phyloP scores from a whole-genome alignment of 1,140 invertebrate species.

The Eurosta solidaginis region DNA sequence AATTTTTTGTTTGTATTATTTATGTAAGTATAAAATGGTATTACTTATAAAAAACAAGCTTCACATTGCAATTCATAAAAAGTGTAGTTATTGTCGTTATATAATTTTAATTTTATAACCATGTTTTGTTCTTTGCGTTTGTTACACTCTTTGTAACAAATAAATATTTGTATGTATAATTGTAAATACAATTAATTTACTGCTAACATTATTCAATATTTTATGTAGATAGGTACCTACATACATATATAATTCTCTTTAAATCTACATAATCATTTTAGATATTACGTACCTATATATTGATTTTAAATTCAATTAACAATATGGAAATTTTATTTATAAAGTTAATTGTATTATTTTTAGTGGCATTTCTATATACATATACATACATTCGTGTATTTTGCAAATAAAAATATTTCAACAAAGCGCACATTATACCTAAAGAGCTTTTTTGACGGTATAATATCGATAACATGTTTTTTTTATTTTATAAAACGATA shows the following conservation, averaged over 20 bases:
- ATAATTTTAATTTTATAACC: not conserved
- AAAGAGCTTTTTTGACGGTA: too few relatives aligned
- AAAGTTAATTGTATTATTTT: too few relatives aligned
- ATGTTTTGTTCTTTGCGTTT: not conserved
- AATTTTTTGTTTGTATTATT: not conserved
- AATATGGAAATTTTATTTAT: not conserved
- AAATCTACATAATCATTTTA: too few relatives aligned
- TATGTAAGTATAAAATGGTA: not conserved
- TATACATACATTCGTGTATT: too few relatives aligned
- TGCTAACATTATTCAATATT: too few relatives aligned
- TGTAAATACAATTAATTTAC: not conserved
- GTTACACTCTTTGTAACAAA: not conserved
- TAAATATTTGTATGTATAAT: not conserved
- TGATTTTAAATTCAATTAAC: not conserved
- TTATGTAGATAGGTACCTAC: too few relatives aligned
- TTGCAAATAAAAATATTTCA: too few relatives aligned
- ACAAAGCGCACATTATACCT: too few relatives aligned
- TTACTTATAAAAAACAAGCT: slow-evolving; percentile 29
- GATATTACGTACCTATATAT: not conserved
- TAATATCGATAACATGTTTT: too few relatives aligned
- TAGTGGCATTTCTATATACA: too few relatives aligned
- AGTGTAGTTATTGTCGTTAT: slow-evolving; percentile 34
- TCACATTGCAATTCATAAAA: slow-evolving; percentile 31
- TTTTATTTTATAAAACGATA: too few relatives aligned
- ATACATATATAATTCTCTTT: too few relatives aligned